Conservation (phyloP, 2,113 vertebrate species). For the Helogale parvula region DNA sequence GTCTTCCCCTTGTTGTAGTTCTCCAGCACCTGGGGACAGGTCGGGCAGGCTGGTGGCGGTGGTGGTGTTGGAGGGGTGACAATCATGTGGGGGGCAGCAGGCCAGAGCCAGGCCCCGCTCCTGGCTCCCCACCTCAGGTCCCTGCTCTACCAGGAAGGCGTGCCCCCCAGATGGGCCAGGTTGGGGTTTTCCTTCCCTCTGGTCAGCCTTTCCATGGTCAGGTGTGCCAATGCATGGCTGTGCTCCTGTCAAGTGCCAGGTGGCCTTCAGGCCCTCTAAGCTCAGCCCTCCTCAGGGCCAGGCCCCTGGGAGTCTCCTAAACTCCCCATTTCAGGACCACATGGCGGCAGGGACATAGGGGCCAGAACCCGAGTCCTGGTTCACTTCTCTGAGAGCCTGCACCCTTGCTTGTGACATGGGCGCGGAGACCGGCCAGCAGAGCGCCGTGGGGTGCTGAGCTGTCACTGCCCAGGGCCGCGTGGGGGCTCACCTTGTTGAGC, state of each 20-base stretch:
- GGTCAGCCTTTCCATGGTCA: background rate
- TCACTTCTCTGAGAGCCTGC: background rate
- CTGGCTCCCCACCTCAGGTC: fast-evolving
- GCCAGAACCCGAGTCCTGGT: background rate
- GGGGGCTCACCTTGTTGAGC: constrained; percentile 93
- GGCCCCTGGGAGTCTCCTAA: background rate
- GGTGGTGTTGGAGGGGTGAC: background rate
- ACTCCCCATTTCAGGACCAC: background rate
- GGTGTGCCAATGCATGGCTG: background rate
- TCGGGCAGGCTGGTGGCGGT: background rate
- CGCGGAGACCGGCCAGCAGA: fast-evolving
- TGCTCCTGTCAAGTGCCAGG: background rate
- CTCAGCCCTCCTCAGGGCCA: background rate
- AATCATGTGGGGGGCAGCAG: background rate
- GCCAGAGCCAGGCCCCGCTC: background rate
- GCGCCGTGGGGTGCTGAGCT: fast-evolving
- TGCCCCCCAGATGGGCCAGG: background rate
- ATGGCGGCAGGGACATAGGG: fast-evolving
- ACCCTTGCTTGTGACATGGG: fast-evolving
- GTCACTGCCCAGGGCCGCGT: fast-evolving
- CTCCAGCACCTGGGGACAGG: constrained; percentile 92
- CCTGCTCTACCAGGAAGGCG: background rate
- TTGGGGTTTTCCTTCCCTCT: fast-evolving
- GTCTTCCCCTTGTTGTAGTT: constrained; percentile 99
- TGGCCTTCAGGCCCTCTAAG: background rate